Conservation (phyloP, 2,797 vertebrate genomes). For the Taenioides sp. region DNA sequence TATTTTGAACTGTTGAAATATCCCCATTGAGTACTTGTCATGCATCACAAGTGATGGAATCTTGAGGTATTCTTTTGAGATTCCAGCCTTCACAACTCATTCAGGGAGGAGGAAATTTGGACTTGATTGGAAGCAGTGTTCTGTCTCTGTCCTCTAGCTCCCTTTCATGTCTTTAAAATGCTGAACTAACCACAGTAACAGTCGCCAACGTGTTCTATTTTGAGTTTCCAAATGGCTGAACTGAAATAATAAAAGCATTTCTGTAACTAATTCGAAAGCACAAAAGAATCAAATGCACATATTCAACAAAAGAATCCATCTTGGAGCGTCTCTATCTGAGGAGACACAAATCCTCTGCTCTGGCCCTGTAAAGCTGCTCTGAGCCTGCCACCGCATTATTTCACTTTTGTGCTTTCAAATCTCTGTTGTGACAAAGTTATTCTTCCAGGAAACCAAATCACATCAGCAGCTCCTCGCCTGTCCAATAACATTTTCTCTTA, state of each 20-base stretch:
- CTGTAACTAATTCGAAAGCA: slow-evolving; percentile 19
- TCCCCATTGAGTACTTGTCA: too few relatives aligned
- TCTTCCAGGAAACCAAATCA: slow-evolving; percentile 62
- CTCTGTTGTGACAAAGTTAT: slow-evolving; percentile 43
- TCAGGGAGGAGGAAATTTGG: neutral
- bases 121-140: neutral
- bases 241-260: neutral
- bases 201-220: neutral
- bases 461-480: slow-evolving; percentile 63
- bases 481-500: slow-evolving; percentile 56
- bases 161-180: neutral
- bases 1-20: too few relatives aligned
- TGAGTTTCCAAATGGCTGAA: neutral
- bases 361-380: slow-evolving; percentile 24
- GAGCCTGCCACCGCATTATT: slow-evolving; percentile 35
- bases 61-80: too few relatives aligned
- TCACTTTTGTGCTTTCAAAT: slow-evolving; percentile 29
- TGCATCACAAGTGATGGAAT: too few relatives aligned
- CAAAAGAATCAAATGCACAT: slow-evolving; percentile 22
- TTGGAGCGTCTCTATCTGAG: slow-evolving; percentile 37
- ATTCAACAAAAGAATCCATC: slow-evolving; percentile 35
- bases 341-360: slow-evolving; percentile 17
- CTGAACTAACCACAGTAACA: neutral
- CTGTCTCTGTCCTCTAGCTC: neutral
- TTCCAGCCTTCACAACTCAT: neutral